Percentiles rank a stretch among this genome's conserved stretches.
phyloP scores from a whole-genome alignment of 1,140 invertebrate species.

The Chironomus tepperi region DNA sequence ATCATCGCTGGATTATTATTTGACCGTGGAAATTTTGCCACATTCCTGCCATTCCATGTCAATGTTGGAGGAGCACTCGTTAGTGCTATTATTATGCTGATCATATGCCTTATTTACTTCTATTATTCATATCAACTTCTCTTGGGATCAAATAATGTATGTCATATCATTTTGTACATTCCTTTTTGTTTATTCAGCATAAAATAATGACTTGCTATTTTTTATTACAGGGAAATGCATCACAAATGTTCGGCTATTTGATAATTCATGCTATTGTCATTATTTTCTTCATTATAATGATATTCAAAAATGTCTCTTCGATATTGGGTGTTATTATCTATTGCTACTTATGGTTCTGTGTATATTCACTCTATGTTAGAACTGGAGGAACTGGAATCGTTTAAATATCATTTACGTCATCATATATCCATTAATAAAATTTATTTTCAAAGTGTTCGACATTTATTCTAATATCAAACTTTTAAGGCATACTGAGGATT shows the following conservation, averaged over 20 bases:
- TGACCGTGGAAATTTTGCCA: background rate
- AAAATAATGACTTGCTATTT: background rate
- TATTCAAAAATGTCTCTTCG: background rate
- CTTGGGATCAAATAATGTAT: background rate
- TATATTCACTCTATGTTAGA: constrained; percentile 1
- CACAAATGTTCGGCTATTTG: background rate
- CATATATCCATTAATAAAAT: background rate
- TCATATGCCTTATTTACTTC: background rate
- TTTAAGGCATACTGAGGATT: too few species aligned
- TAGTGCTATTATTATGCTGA: background rate
- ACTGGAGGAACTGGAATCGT: background rate
- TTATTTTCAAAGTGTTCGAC: too few species aligned
- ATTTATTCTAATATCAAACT: too few species aligned
- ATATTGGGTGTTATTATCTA: background rate
- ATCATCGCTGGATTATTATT: background rate
- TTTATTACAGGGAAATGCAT: background rate
- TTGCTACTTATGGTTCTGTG: background rate
- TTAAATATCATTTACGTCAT: background rate
- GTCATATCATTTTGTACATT: background rate
- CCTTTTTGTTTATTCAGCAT: too few species aligned
- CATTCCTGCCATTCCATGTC: background rate
- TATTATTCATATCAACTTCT: constrained; percentile 12
- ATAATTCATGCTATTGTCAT: background rate
- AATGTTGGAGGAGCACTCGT: background rate
- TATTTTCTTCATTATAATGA: background rate